These are phyloP conservation scores for Somateria mollissima DNA, from an alignment of 2,797 vertebrate species.

Conservation along the genomic window DNA sequence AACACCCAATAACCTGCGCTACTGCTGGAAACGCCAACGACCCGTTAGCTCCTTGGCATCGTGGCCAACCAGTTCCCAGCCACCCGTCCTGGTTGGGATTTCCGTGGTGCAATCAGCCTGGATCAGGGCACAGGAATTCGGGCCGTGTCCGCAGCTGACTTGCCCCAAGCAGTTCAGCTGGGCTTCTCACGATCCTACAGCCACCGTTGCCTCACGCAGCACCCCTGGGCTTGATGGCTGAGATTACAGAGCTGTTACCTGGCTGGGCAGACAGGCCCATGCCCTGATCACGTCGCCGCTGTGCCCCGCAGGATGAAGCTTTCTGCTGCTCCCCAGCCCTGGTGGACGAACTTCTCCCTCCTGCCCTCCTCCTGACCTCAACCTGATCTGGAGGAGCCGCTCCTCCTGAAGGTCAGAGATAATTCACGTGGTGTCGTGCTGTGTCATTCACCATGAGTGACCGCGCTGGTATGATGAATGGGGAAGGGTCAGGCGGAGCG, in stretches of 20 bases:
- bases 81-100: not conserved
- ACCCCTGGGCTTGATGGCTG: not conserved
- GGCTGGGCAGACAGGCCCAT: not conserved
- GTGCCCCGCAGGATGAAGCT: not conserved
- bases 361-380: slow-evolving; percentile 44
- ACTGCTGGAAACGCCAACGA: not conserved
- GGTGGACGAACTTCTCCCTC: not conserved
- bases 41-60: not conserved
- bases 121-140: not conserved
- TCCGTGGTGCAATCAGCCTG: not conserved
- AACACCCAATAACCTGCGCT: not conserved
- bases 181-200: not conserved
- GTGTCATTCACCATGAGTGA: not conserved
- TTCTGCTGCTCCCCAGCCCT: not conserved
- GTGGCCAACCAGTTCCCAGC: not conserved
- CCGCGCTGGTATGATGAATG: not conserved
- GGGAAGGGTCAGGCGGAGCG: not conserved
- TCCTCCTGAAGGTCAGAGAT: slow-evolving; percentile 21
- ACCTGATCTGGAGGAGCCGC: not conserved
- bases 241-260: not conserved
- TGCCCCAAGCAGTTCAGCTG: not conserved
- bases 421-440: slow-evolving; percentile 25
- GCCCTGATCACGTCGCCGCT: not conserved
- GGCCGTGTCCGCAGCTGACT: not conserved
- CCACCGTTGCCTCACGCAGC: not conserved